Evolutionary conservation across 35 echinoderm and acorn worm genomes (phyloP).

Genomic region (Heliocidaris erythrogramma): DNA sequence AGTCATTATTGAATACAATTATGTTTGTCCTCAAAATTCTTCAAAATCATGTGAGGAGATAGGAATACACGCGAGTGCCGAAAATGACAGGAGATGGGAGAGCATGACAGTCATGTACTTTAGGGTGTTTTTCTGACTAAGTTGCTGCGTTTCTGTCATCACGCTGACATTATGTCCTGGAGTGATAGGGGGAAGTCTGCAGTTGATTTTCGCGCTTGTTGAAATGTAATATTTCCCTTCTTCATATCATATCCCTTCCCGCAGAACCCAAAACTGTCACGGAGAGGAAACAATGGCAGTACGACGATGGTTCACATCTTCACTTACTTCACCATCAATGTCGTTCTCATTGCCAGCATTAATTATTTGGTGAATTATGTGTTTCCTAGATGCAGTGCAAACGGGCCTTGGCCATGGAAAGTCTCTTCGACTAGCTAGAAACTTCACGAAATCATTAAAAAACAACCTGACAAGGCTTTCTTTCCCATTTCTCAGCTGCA

Average conservation of each 20-base stretch:
- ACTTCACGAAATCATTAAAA: not conserved
- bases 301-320: not conserved
- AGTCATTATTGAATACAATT: no score
- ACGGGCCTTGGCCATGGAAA: no score
- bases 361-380: not conserved
- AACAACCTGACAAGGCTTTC: not conserved
- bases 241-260: conserved; percentile 10
- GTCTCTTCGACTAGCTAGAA: not conserved
- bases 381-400: no score
- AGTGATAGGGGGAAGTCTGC: conserved; percentile 7
- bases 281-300: not conserved
- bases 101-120: not conserved
- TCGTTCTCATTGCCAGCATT: not conserved
- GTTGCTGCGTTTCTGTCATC: not conserved
- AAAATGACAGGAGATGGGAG: not conserved
- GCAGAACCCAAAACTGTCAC: not conserved
- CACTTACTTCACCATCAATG: not conserved
- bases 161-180: not conserved
- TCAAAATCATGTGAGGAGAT: no score
- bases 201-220: conserved; percentile 16
- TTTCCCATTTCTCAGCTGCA: not conserved
- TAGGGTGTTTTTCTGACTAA: conserved; percentile 1
- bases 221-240: conserved; percentile 11
- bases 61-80: not conserved
- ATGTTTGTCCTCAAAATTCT: no score